Percentiles rank a stretch among this genome's conserved stretches.
Conservation (phyloP, 2,113 vertebrate genomes). For the Pipa parva region DNA sequence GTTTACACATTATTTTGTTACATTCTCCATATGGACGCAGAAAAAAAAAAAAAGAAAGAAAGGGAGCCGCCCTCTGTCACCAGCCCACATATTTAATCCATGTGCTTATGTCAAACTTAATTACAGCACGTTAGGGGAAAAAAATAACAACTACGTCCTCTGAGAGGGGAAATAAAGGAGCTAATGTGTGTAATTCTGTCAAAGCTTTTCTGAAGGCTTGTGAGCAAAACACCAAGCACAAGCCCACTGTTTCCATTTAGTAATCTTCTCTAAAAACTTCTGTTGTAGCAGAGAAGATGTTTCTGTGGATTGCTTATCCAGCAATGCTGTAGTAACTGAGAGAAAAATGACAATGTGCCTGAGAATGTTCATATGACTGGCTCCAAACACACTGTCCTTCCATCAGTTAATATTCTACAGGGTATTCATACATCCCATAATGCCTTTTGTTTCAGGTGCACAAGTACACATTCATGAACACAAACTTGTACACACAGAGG, state of each 20-base stretch:
- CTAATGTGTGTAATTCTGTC: constrained; percentile 52
- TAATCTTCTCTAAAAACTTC: no score
- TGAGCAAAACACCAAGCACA: neutral
- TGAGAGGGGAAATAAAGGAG: constrained; percentile 72
- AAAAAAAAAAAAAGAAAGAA: constrained; percentile 73
- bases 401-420: no score
- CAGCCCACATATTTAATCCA: constrained; percentile 98
- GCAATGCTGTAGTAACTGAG: neutral
- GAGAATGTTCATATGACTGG: neutral
- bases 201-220: constrained; percentile 6
- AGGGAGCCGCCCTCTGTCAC: constrained; percentile 74
- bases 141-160: constrained; percentile 74
- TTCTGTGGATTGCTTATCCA: neutral
- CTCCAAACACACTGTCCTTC: no score
- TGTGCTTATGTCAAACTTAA: constrained; percentile 99
- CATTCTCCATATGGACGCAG: constrained; percentile 83
- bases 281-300: neutral
- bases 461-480: no score
- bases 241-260: neutral
- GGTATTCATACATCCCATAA: no score
- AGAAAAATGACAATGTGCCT: neutral
- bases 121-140: constrained; percentile 87
- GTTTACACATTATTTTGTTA: constrained; percentile 71
- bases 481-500: no score
- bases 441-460: no score